Base-by-base conservation (phyloP, 2,888 invertebrate species). In the Plagodis pulveraria region DNA sequence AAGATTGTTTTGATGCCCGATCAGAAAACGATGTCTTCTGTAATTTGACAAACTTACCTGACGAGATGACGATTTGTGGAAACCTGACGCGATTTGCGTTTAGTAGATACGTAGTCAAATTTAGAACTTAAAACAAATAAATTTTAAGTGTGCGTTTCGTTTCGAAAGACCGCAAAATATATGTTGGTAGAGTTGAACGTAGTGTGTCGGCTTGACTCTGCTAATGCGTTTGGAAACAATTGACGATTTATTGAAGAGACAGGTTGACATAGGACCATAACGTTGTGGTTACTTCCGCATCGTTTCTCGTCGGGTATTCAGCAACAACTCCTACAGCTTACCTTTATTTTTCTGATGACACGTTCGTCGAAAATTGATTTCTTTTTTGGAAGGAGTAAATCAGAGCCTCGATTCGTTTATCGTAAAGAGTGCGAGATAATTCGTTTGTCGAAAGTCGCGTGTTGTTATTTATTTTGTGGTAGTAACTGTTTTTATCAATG, bases 41-140 rank as follows among this genome's bases (percentile, higher is more conserved):
- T 81, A 83, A 87, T 84, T 89, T 89, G 83, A 86, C 84, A 83
- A 86, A 86, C 84, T 86, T 83, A 83, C 77, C 75, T 80, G 84
- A 82, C 82, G 84, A 86, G 80, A 81, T 77, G 77, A 51, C 59
- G 67, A 56, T 51, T 70, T 72, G 56, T 56, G 50, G 56, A 65
- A 55, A 50, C 69, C 64, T 69, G 68, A 70, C 54, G 42, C 58
- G 44, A 6, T 51, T 62, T 67, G 45, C 45, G 43, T 67, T 66
- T 50, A 55, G 60, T 62, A 63, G 56, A 52, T 53, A 70, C 65
- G 65, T 59, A 63, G 62, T 61, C 44, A 56, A 71, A 83, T 73
- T 76, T 76, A 78, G 69, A 73, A 76, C 82, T 78, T 73, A 81
- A 81, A 57, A 62, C 48, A 57, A 50, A 65, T 50, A 68, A 69